Evolutionary conservation across 2,797 vertebrate species (phyloP), one percentile per base, ranked within the genome.

Genomic region (Acrocephalus scirpaceus): DNA sequence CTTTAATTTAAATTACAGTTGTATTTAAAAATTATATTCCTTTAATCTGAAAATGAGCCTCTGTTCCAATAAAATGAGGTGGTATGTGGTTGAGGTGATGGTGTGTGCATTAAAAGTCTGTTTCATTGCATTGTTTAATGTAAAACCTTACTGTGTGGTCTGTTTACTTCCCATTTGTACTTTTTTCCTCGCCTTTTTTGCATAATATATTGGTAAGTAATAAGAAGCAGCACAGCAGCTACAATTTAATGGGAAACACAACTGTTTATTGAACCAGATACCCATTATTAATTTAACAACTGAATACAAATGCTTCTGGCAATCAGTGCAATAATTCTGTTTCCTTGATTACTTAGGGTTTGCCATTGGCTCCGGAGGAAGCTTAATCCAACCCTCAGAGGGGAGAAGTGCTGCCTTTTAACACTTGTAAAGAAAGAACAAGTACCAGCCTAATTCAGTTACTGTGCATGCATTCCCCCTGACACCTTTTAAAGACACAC

Each of bases 241-340:
- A 92, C 58, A 93, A 27, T 83, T 88, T 92, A 93, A 93, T 93
- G 91, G 78, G 81, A 96, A 96, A 93, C 70, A 84, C 76, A 91
- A 96, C 76, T 96, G 96, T 95, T 96, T 96, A 94, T 96, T 96
- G 95, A 97, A 97, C 95, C 92, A 92, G 94, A 90, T 96, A 90
- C 67, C 95, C 83, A 96, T 97, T 96, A 96, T 95, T 96, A 97
- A 96, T 97, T 97, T 96, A 97, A 95, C 92, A 96, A 93, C 80
- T 8, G 71, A 92, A 95, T 36, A 96, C 90, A 93, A 97, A 95
- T 0, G 86, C 96, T 97, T 91, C 96, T 96, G 92, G 96, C 94
- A 96, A 92, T 75, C 88, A 82, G 48, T 32, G 74, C 92, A 95
- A 93, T 93, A 96, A 95, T 92, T 96, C 92, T 87, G 80, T 96